Percentiles rank a stretch among this genome's conserved stretches.
phyloP scores from a whole-genome alignment of 2,797 vertebrate genomes.

The Melanotaenia boesemani region DNA sequence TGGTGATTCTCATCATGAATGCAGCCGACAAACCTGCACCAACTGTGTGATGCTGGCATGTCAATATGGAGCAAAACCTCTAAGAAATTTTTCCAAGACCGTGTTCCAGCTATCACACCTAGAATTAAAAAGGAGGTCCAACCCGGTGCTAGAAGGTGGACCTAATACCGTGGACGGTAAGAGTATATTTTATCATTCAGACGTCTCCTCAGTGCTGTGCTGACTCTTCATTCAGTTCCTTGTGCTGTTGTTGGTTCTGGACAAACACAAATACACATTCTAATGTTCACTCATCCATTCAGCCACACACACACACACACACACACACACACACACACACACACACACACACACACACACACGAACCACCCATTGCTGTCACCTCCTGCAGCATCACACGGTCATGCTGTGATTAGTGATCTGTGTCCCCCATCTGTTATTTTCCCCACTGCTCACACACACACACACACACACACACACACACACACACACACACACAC shows the following conservation, averaged over 20 bases:
- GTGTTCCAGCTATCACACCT: too few relatives aligned
- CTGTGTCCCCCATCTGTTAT: conserved; percentile 61
- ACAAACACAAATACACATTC: conserved; percentile 9
- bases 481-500: conserved; percentile 1
- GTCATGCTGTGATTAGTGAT: conserved; percentile 52
- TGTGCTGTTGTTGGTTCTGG: not conserved
- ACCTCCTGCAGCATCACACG: conserved; percentile 51
- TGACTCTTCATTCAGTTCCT: not conserved
- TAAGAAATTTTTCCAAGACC: too few relatives aligned
- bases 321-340: not conserved
- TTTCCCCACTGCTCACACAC: conserved; percentile 30
- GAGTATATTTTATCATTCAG: too few relatives aligned
- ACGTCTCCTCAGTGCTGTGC: not conserved
- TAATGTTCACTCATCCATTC: conserved; percentile 7
- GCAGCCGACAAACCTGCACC: too few relatives aligned
- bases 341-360: not conserved
- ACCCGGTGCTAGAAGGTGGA: too few relatives aligned
- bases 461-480: not conserved
- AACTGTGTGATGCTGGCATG: too few relatives aligned
- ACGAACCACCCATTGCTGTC: conserved; percentile 31
- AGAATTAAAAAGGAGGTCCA: too few relatives aligned
- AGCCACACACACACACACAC: not conserved
- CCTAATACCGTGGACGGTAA: too few relatives aligned
- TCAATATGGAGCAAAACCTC: too few relatives aligned
- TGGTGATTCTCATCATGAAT: too few relatives aligned